Evolutionary conservation across 2,888 invertebrate genomes (phyloP), one percentile per base, ranked within the genome.

Genomic region (Limnephilus lunatus): DNA sequence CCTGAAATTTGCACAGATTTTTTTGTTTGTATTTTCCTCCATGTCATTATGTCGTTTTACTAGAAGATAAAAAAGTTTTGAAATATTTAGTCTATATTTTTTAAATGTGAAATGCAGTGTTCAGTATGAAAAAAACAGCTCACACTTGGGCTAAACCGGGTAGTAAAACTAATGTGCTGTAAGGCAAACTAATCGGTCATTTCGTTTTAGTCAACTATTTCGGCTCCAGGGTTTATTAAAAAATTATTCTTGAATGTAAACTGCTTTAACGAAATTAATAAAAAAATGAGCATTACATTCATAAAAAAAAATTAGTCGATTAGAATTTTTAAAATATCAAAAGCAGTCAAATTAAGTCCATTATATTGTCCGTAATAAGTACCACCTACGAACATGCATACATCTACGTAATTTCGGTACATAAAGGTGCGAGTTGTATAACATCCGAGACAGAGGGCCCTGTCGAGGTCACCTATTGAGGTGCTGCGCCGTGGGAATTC

Each of bases 381-480:
- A n/a, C 25, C 68, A 9, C 68, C 25, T 68, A 68, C 68, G 0
- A 5, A 25, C 68, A 25, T 68, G 25, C 12, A 44, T 44, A 0
- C 12, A 12, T 5, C 12, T 25, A n/a, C 68, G 9, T 68, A 9
- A 68, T 68, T 68, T 68, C 7, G 68, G 25, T 68, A 68, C 68
- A 25, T 25, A 68, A 68, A 68, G 68, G 68, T 68, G 68, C n/a
- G 0, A 68, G 68, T 68, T 68, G 68, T 68, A 68, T 68, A 85
- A 85, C 25, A 39, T 39, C 48, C 39, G 39, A 44, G 35, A 30
- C 81, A 81, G 39, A 3, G 25, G 31, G 80, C 80, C 32, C 32
- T 89, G 9, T 3, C 88, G 88, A 89, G 88, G 88, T 89, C 88
- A 89, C 35, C 88, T 30, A 80, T 89, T 30, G 88, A 88, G 80